Percentiles rank a stretch among this genome's conserved stretches.
phyloP scores from a whole-genome alignment of 2,113 vertebrate species.

The Hemichromis elongatus region DNA sequence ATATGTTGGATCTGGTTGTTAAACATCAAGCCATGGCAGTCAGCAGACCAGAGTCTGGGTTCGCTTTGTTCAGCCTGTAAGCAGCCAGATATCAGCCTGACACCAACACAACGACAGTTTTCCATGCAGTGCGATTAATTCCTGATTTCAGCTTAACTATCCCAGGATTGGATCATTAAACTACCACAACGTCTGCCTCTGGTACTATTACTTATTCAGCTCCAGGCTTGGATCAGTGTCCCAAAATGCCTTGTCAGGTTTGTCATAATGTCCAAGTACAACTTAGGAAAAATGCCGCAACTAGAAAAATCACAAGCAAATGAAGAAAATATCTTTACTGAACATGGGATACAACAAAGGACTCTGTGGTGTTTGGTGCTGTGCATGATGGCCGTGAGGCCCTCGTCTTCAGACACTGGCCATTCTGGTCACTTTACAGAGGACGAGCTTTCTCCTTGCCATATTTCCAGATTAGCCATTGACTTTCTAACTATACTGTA shows the following conservation, averaged over 20 bases:
- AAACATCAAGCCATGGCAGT: not conserved
- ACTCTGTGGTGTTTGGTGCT: not conserved
- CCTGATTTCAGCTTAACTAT: not conserved
- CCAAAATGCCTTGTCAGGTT: not conserved
- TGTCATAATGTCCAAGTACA: not conserved
- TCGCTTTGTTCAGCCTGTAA: not conserved
- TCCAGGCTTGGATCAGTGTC: not conserved
- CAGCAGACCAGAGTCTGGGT: not conserved
- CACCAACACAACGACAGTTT: not conserved
- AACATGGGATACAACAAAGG: fast-evolving
- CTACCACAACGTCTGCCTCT: not conserved
- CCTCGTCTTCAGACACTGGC: not conserved
- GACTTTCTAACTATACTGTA: not conserved
- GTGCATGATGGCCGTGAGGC: not conserved
- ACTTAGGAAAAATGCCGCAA: not conserved
- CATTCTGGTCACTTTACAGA: not conserved
- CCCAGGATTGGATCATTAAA: not conserved
- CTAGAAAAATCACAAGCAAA: not conserved
- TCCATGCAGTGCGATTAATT: not conserved
- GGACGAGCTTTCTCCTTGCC: not conserved
- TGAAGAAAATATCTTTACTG: not conserved
- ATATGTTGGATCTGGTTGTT: not conserved
- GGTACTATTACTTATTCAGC: not conserved
- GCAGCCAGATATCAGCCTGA: not conserved
- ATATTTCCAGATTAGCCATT: not conserved